Evolutionary conservation across 2,888 invertebrate species (phyloP).

Genomic region (Dromius quadrimaculatus): DNA sequence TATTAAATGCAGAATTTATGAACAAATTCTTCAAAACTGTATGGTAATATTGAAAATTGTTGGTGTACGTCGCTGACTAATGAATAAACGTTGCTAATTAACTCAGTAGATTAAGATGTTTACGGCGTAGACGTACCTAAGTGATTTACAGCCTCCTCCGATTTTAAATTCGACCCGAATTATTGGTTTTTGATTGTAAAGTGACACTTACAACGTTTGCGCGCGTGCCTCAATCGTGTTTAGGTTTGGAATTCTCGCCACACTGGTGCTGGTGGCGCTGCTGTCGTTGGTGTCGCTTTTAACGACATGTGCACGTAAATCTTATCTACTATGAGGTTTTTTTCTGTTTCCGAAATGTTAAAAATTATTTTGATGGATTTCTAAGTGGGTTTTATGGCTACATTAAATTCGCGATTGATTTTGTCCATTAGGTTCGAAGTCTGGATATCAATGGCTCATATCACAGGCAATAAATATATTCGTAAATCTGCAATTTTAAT

Average conservation of each 20-base stretch:
- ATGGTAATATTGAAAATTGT: too few relatives aligned
- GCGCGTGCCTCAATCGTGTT: slow-evolving; percentile 26
- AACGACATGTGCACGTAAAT: slow-evolving; percentile 32
- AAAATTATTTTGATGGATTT: slow-evolving; percentile 33
- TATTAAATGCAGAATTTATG: too few relatives aligned
- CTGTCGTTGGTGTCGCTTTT: slow-evolving; percentile 7
- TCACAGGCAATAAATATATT: slow-evolving; percentile 28
- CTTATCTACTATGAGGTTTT: slow-evolving; percentile 28
- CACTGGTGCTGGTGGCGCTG: not conserved
- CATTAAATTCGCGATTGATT: slow-evolving; percentile 37
- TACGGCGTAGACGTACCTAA: slow-evolving; percentile 4
- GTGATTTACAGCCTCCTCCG: slow-evolving; percentile 27
- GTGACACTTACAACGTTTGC: slow-evolving; percentile 28
- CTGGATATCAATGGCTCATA: slow-evolving; percentile 20
- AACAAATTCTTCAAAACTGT: too few relatives aligned
- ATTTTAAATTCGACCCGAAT: slow-evolving; percentile 33
- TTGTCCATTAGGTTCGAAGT: slow-evolving; percentile 15
- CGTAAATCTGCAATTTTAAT: slow-evolving; percentile 32
- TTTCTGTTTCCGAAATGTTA: slow-evolving; percentile 19
- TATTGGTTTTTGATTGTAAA: slow-evolving; percentile 35
- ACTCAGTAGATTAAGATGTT: slow-evolving; percentile 17
- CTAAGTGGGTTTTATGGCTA: slow-evolving; percentile 33
- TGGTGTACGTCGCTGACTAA: slow-evolving; percentile 17
- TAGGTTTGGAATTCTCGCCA: slow-evolving; percentile 3
- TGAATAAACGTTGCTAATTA: slow-evolving; percentile 13